Evolutionary conservation across 1,140 invertebrate species (phyloP), one percentile per base, ranked within the genome.

Genomic region (Drosophila guanche): DNA sequence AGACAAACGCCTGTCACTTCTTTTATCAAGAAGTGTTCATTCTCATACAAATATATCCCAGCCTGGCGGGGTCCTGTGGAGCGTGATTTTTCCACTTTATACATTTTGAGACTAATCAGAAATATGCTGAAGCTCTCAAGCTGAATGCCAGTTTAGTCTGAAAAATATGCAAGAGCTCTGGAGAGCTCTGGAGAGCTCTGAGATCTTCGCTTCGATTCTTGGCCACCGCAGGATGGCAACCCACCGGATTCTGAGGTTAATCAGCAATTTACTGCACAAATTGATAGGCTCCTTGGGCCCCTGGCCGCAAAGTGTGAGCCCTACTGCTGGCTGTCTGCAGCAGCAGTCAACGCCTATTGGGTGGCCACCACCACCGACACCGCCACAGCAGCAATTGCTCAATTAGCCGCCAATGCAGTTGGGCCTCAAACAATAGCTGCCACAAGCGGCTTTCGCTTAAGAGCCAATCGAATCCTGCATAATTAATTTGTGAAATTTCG

Each of bases 191-290:
- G 16, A 20, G 16, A 20, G 16, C 29, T 8, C 4, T 10, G 8
- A 8, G 29, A 8, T 20, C 29, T 33, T 8, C 29, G 3, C 10
- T 12, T 12, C 33, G 33, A 4, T 37, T 37, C 8, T 37, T 37
- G 45, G 29, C 25, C 59, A 52, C 79, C 80, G 47, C 63, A 73
- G 41, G 52, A 61, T n/a, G n/a, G n/a, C n/a, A n/a, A 59, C 68
- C 56, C 67, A 47, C 71, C 25, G n/a, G 46, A 37, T 62, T 54
- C 54, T 61, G 78, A 67, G 83, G 67, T 88, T 80, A 88, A 88
- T 88, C 71, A 83, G 71, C 74, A 88, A 83, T 83, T 88, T 88
- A 88, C 78, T 78, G 60, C 59, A 61, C 63, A 86, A 88, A 81
- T 86, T 81, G 81, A 86, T 86, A 75, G 81, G 67, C 69, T 59